Evolutionary conservation across 2,888 invertebrate species (phyloP).

Genomic region (Nomada ferruginata): DNA sequence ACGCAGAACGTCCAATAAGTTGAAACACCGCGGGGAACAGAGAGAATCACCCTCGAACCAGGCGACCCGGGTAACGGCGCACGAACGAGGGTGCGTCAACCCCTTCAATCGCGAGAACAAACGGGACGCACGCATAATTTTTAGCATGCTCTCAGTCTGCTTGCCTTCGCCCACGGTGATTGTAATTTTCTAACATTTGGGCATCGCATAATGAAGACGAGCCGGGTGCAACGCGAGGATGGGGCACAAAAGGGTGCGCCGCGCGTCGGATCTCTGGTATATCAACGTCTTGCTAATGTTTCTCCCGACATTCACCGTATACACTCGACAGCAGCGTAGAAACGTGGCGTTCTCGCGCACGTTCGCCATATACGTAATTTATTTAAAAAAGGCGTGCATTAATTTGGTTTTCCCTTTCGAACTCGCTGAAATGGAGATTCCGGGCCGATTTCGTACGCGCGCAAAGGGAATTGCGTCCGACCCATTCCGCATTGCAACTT

Average conservation of each 20-base stretch:
- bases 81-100: conserved; percentile 46
- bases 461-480: conserved; percentile 19
- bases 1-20: conserved; percentile 3
- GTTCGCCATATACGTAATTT: not conserved
- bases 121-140: conserved; percentile 61
- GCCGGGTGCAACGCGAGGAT: conserved; percentile 55
- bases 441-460: conserved; percentile 19
- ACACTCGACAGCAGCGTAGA: conserved; percentile 48
- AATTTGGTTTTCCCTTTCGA: conserved; percentile 2
- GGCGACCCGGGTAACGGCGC: conserved; percentile 49
- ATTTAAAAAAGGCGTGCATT: not conserved
- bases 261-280: conserved; percentile 43
- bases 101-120: conserved; percentile 51
- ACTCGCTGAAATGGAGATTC: conserved; percentile 16
- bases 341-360: not conserved
- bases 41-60: conserved; percentile 40
- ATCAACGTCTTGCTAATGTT: conserved; percentile 62
- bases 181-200: conserved; percentile 69
- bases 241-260: conserved; percentile 52
- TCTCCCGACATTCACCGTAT: conserved; percentile 27
- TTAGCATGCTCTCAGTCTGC: conserved; percentile 51
- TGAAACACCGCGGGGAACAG: conserved; percentile 10
- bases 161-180: conserved; percentile 18
- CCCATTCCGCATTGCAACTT: conserved; percentile 47
- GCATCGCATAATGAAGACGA: conserved; percentile 63